phyloP scores from a whole-genome alignment of 2,113 vertebrate genomes.

The Rynchops niger region DNA sequence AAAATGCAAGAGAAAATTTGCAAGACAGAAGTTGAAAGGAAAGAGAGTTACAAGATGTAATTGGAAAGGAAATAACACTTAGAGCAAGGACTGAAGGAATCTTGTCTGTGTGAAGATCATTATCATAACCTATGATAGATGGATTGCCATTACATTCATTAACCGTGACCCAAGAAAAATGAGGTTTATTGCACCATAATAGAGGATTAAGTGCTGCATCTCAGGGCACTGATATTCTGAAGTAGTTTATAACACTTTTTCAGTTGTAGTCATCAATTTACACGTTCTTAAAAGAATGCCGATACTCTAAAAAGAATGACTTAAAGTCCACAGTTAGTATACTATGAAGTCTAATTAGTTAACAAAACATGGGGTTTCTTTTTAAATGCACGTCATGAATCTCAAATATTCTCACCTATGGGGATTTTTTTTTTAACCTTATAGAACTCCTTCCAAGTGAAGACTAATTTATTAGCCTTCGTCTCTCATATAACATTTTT shows the following conservation, averaged over 20 bases:
- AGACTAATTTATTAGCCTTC: background rate
- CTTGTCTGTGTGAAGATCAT: background rate
- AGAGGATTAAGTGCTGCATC: background rate
- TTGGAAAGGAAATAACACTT: background rate
- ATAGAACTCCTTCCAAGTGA: background rate
- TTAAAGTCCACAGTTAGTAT: background rate
- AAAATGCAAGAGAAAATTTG: background rate
- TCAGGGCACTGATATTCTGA: background rate
- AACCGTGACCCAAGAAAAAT: background rate
- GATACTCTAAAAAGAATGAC: background rate
- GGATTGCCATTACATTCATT: background rate
- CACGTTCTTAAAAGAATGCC: background rate
- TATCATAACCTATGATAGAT: background rate
- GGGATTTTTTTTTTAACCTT: background rate
- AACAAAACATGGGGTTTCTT: background rate
- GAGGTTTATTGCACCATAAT: slow-evolving; percentile 2
- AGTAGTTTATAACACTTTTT: background rate
- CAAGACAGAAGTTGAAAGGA: background rate
- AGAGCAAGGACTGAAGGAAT: background rate
- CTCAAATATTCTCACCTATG: background rate
- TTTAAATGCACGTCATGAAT: background rate
- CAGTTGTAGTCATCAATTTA: background rate
- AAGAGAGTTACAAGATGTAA: background rate
- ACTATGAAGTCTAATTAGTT: background rate
- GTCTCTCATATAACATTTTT: background rate